Base-by-base conservation (phyloP, 2,113 vertebrate genomes). In the Misgurnus anguillicaudatus region DNA sequence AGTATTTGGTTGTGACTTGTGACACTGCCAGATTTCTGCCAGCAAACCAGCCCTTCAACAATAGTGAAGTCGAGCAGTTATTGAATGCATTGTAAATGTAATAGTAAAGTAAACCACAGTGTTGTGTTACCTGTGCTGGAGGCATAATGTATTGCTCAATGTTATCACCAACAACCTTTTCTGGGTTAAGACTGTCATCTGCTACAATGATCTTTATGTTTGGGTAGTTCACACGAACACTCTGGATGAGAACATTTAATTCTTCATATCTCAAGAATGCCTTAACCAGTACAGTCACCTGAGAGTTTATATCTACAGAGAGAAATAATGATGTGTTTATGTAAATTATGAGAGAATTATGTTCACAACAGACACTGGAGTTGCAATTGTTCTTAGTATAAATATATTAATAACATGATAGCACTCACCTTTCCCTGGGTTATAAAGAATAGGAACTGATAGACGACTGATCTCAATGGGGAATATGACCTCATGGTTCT, bases 121-220 rank as follows among this genome's bases (percentile, higher is more conserved):
- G 1, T 31, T 31, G 24, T 31, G 1, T 31, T 60, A 94, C 93
- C 92, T 94, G 91, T 65, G 88, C 90, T 5, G 89, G 93, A 6
- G 94, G 94, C 93, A 94, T 95, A 67, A 93, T 83, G 0, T 90
- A 83, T 2, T 31, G 24, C 24, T 83, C 55, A 21, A 79, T 21
- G 14, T 83, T 75, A 4, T 48, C 60, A n/a, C 71, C 77, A 31
- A 31, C 24, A 31, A 75, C 31, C 9, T 57, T 69, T 48, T 83
- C 77, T 39, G 81, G 70, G 0, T 38, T 17, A 5, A 64, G 70
- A 67, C 81, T 79, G 71, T 83, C 81, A 70, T 83, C 81, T 39
- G 81, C 81, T 11, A 83, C 5, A 9, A 83, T 83, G 70, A 79
- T 79, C 58, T 62, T 74, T n/a, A 79, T 21, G 63, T 6, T 10